phyloP scores from a whole-genome alignment of 2,797 vertebrate species.

The Poecilia velifera region DNA sequence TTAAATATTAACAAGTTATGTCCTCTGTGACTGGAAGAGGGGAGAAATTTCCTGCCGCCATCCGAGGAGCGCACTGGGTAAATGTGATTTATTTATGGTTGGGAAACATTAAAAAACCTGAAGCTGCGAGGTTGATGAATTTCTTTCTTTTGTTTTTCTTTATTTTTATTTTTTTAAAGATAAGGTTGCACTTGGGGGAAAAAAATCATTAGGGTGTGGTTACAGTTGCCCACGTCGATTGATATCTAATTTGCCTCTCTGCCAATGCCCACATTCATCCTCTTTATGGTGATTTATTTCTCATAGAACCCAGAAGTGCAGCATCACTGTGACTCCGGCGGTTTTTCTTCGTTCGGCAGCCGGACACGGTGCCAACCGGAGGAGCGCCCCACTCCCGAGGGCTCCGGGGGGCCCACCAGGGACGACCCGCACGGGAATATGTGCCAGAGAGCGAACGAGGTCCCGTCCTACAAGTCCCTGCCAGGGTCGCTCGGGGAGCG shows the following conservation, averaged over 20 bases:
- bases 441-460: conserved; percentile 85
- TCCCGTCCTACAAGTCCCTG: conserved; percentile 77
- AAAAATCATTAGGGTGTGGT: conserved; percentile 70
- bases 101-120: background rate
- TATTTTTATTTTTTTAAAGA: background rate
- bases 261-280: conserved; percentile 53
- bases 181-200: conserved; percentile 3
- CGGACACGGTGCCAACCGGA: conserved; percentile 16
- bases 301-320: conserved; percentile 60
- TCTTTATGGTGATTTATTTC: conserved; percentile 33
- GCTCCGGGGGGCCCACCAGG: conserved; percentile 82
- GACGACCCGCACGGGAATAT: conserved; percentile 85
- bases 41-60: conserved; percentile 78
- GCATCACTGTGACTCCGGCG: conserved; percentile 51
- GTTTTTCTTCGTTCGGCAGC: conserved; percentile 51
- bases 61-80: conserved; percentile 85
- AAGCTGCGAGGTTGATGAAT: background rate
- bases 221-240: conserved; percentile 59
- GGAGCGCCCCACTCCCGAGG: conserved; percentile 87
- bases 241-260: conserved; percentile 38
- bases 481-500: conserved; percentile 66
- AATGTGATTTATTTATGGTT: conserved; percentile 62
- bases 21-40: conserved; percentile 89
- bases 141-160: background rate
- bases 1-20: conserved; percentile 84